Evolutionary conservation across 2,113 vertebrate species (phyloP), one percentile per base, ranked within the genome.

Genomic region (Tringa solitaria): DNA sequence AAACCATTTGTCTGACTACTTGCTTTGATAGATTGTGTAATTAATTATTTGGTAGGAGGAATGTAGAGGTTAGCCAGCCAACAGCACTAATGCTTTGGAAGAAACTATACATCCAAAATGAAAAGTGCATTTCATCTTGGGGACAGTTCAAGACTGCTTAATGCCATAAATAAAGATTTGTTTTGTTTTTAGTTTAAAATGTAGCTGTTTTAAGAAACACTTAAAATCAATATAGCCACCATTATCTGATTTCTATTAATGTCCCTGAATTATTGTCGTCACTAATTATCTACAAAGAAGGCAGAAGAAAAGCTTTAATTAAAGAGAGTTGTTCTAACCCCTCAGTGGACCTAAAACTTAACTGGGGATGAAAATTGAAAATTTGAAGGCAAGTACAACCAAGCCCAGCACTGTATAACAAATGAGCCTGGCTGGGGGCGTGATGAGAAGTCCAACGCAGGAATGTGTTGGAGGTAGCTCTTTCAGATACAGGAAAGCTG

Each of bases 11-110:
- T 92, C 69, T 92, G 73, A 75, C 35, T 84, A 37, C 79, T 72
- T 90, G 43, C 33, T 91, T 89, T 95, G 77, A 89, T 73, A 69
- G 70, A 89, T 64, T 53, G 19, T 57, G 10, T 70, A 60, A 90
- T 92, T 87, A 95, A 90, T 90, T 78, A 92, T 86, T 92, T 53
- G 53, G 35, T 90, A 87, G 83, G 56, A 87, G 27, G 53, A 93
- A 74, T 46, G 46, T 48, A 78, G 46, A 75, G 45, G 64, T 93
- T 89, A 96, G 12, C 43, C 56, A 94, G 88, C 76, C 61, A 93
- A 86, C 84, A 94, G 22, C 68, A 72, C 14, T 87, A 87, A 84
- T 81, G 80, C 48, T 89, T 90, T 95, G 89, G 65, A 93, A 89
- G 56, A 87, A 84, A 32, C 51, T 92, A 84, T 89, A 56, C 37